Percentiles rank a stretch among this genome's conserved stretches.
Conservation (phyloP, 1,140 invertebrate genomes). For the Brachionus sp. region DNA sequence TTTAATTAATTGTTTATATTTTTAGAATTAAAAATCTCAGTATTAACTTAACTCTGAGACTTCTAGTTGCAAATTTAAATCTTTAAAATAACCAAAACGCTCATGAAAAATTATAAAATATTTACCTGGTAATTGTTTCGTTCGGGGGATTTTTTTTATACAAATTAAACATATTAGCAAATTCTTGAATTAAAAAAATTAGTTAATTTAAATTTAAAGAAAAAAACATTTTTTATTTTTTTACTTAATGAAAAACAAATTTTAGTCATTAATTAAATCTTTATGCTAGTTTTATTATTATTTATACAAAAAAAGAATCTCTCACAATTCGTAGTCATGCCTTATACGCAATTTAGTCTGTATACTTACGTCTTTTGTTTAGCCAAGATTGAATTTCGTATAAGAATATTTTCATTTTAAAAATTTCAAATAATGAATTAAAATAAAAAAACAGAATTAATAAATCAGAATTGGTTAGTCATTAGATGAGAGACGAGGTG, state of each 20-base stretch:
- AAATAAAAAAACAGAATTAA: background rate
- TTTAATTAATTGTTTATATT: background rate
- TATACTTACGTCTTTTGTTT: background rate
- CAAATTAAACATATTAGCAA: conserved; percentile 43
- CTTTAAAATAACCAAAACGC: background rate
- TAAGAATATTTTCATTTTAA: background rate
- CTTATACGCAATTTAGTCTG: background rate
- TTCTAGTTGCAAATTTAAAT: background rate
- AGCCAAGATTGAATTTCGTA: background rate
- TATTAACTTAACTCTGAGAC: background rate
- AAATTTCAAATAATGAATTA: background rate
- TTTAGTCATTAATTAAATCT: background rate
- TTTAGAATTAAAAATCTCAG: background rate
- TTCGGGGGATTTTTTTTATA: conserved; percentile 15
- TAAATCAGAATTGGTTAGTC: background rate
- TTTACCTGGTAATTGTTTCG: conserved; percentile 20
- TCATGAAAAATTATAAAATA: background rate
- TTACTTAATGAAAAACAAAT: background rate
- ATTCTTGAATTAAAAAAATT: conserved; percentile 2
- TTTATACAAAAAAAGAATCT: background rate
- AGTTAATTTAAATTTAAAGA: background rate
- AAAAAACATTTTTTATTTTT: background rate
- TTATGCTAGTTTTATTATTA: background rate
- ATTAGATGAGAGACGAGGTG: background rate
- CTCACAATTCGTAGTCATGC: background rate